These are phyloP conservation scores for Lasioglossum marginatum DNA, from an alignment of 2,888 invertebrate species.

Conservation along the genomic window DNA sequence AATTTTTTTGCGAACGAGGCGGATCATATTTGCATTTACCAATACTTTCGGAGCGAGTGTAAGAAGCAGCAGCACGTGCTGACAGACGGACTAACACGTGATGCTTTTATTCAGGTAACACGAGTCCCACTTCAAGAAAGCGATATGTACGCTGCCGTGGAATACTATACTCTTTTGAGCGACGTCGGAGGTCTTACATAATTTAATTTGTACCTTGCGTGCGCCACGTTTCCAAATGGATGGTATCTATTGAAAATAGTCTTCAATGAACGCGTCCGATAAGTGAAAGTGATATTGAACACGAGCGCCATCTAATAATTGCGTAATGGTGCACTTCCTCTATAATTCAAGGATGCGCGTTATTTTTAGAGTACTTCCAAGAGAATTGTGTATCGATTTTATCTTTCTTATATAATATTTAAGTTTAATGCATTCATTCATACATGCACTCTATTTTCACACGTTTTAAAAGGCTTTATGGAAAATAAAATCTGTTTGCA, in stretches of 20 bases:
- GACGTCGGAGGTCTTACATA: constrained; percentile 22
- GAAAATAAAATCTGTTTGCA: neutral
- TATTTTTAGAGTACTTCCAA: neutral
- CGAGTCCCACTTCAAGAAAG: constrained; percentile 18
- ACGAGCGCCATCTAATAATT: constrained; percentile 21
- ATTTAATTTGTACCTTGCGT: constrained; percentile 29
- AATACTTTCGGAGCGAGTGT: constrained; percentile 23
- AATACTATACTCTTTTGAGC: constrained; percentile 10
- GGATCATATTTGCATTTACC: constrained; percentile 38
- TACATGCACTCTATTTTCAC: too few species aligned
- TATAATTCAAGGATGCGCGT: constrained; percentile 11
- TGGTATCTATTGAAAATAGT: constrained; percentile 7
- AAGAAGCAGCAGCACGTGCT: constrained; percentile 22
- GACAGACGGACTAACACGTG: constrained; percentile 17
- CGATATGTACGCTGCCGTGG: neutral
- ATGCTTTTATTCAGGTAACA: constrained; percentile 41
- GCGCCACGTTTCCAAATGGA: neutral
- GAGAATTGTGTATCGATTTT: neutral
- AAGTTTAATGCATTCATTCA: neutral
- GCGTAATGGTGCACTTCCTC: neutral
- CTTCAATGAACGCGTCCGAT: constrained; percentile 2
- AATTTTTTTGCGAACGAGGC: constrained; percentile 17
- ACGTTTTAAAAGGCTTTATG: neutral
- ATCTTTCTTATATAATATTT: neutral
- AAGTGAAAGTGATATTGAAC: constrained; percentile 24